Evolutionary conservation across 2,797 vertebrate species (phyloP).

Genomic region (Emydoidea blandingii): DNA sequence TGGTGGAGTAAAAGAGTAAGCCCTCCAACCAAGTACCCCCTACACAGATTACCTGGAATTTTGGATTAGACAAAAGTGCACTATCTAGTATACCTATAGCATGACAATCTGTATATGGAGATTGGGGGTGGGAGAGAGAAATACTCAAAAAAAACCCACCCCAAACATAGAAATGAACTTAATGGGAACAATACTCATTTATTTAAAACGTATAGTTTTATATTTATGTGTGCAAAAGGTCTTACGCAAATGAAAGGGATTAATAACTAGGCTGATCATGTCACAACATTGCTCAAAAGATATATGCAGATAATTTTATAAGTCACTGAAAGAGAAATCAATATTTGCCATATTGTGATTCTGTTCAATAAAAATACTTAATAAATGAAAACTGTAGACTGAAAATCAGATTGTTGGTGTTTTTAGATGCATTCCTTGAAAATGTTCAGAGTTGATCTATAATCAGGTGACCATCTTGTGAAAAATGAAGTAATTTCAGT

Average conservation of each 20-base stretch:
- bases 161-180: not conserved
- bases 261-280: not conserved
- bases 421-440: constrained; percentile 52
- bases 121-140: not conserved
- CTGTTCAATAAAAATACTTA: constrained; percentile 21
- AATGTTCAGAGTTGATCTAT: constrained; percentile 44
- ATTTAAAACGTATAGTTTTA: constrained; percentile 16
- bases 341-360: constrained; percentile 29
- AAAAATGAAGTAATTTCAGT: constrained; percentile 50
- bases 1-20: not conserved
- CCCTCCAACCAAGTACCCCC: not conserved
- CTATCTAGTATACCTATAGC: not conserved
- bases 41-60: not conserved
- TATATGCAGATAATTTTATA: constrained; percentile 49
- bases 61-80: not conserved
- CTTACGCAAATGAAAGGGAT: not conserved
- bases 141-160: not conserved
- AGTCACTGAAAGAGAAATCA: constrained; percentile 42
- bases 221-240: not conserved
- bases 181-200: not conserved
- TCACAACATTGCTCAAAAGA: constrained; percentile 34
- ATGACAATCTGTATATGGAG: not conserved
- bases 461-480: constrained; percentile 9
- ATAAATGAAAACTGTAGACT: constrained; percentile 45
- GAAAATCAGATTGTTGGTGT: constrained; percentile 45